Conservation (phyloP, 1,140 invertebrate species). For the Cyclina sinensis region DNA sequence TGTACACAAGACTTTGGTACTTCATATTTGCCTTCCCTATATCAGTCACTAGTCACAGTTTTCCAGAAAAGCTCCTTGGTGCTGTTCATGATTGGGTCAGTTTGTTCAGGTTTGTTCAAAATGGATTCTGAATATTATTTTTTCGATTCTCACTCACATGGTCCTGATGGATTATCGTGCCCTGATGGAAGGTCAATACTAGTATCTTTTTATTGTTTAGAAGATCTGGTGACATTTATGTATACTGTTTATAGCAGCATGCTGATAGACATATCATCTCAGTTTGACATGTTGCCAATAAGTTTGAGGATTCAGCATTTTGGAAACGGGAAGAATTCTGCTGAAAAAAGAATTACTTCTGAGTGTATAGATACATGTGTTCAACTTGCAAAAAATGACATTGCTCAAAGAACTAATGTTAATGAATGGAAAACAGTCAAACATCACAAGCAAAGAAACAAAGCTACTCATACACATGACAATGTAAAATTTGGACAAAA, state of each 20-base stretch:
- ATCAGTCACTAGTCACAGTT: too few relatives aligned
- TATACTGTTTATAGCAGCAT: constrained; percentile 15
- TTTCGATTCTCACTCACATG: constrained; percentile 18
- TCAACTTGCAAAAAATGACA: neutral
- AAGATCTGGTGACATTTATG: constrained; percentile 17
- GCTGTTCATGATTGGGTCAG: neutral
- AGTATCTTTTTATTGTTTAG: neutral
- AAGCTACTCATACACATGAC: neutral
- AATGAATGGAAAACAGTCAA: neutral
- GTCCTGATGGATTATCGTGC: neutral
- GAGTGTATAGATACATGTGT: too few relatives aligned
- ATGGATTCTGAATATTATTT: neutral
- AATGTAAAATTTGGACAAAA: neutral
- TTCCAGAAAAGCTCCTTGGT: neutral
- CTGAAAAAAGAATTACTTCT: too few relatives aligned
- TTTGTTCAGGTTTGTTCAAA: neutral
- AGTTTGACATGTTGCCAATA: neutral
- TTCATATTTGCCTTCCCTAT: neutral
- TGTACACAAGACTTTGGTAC: neutral
- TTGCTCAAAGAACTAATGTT: neutral
- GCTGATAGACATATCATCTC: neutral
- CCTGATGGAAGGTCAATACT: neutral
- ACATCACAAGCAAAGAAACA: too few relatives aligned
- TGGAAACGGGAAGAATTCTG: too few relatives aligned
- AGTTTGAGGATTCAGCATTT: neutral